Conservation (phyloP, 2,113 vertebrate species). For the Protobothrops mucrosquamatus region DNA sequence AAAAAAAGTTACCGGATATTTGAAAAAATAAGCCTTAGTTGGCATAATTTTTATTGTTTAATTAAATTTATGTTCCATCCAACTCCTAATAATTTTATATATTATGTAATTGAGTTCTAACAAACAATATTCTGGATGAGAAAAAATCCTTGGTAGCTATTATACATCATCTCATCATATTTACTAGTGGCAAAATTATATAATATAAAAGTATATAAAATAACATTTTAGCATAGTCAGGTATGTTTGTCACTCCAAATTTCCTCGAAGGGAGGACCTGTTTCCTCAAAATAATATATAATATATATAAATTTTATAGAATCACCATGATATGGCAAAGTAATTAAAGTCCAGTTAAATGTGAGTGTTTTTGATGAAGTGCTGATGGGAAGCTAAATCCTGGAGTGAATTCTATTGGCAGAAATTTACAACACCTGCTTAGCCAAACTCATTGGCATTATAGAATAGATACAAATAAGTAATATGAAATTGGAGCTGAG, state of each 20-base stretch:
- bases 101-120: not conserved
- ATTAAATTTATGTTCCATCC: not conserved
- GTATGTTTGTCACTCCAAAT: not conserved
- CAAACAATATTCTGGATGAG: not conserved
- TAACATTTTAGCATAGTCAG: not conserved
- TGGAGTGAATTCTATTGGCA: constrained; percentile 42
- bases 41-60: not conserved
- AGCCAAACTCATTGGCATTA: constrained; percentile 45
- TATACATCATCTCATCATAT: not conserved
- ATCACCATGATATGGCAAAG: not conserved
- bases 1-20: not conserved
- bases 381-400: constrained; percentile 37
- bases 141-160: not conserved
- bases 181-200: not conserved
- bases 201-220: not conserved
- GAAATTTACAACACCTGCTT: constrained; percentile 25
- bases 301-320: not conserved
- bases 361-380: constrained; percentile 16
- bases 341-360: constrained; percentile 37
- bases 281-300: not conserved
- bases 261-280: not conserved
- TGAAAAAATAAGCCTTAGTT: not conserved
- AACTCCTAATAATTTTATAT: not conserved
- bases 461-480: constrained; percentile 46
- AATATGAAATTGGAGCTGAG: constrained; percentile 67